Conservation (phyloP, 2,888 invertebrate species). For the Perizoma flavofasciatum region DNA sequence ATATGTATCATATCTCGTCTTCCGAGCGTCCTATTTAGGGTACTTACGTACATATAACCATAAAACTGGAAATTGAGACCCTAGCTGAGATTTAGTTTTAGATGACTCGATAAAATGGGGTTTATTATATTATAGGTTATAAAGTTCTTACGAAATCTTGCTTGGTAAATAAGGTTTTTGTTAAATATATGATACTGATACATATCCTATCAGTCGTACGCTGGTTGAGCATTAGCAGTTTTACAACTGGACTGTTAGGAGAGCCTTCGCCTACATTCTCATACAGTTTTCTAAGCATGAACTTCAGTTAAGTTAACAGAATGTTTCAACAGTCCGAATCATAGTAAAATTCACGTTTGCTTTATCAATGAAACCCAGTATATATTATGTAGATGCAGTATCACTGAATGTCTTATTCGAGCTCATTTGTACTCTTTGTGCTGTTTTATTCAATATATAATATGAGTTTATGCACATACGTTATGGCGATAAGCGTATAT, state of each 20-base stretch:
- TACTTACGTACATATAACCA: constrained; percentile 14
- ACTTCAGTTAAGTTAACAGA: no score
- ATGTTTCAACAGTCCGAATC: no score
- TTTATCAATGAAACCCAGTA: not conserved
- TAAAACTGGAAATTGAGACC: constrained; percentile 33
- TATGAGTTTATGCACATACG: constrained; percentile 7
- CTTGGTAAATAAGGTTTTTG: not conserved
- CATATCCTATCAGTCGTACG: no score
- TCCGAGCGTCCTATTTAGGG: constrained; percentile 23
- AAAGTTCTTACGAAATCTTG: constrained; percentile 12
- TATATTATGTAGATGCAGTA: not conserved
- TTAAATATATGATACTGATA: not conserved
- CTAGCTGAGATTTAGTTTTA: constrained; percentile 28
- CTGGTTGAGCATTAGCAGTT: no score
- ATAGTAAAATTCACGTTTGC: not conserved
- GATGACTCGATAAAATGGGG: constrained; percentile 16
- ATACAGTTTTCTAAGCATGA: no score
- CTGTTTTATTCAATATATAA: constrained; percentile 15
- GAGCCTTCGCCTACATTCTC: no score
- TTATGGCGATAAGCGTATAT: constrained; percentile 36
- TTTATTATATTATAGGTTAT: constrained; percentile 17
- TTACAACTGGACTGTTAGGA: no score
- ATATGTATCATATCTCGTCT: constrained; percentile 34
- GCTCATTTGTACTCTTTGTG: constrained; percentile 6
- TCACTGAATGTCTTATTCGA: not conserved